phyloP scores from a whole-genome alignment of 1,140 invertebrate genomes.

The Physella acuta region DNA sequence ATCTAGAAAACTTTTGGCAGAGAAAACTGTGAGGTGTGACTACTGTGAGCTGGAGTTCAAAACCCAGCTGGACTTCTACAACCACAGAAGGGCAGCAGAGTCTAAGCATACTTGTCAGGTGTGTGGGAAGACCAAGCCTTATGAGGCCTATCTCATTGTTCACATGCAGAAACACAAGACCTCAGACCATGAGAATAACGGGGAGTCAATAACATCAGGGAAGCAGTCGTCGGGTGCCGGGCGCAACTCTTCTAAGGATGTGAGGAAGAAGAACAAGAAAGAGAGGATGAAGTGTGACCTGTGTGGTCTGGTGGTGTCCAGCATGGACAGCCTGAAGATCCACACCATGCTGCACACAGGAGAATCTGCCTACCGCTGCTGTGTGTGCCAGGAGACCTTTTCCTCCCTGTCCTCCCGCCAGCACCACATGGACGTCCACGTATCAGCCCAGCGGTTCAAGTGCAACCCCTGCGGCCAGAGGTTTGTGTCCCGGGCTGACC shows the following conservation, averaged over 20 bases:
- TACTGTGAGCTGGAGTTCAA: constrained; percentile 6
- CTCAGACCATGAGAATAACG: neutral
- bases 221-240: neutral
- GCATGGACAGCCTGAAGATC: constrained; percentile 22
- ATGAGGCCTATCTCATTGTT: constrained; percentile 20
- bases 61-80: constrained; percentile 7
- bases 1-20: neutral
- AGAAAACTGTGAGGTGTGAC: constrained; percentile 13
- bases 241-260: neutral
- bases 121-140: constrained; percentile 23
- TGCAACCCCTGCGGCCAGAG: constrained; percentile 13
- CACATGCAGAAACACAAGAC: constrained; percentile 21
- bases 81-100: constrained; percentile 16
- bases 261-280: constrained; percentile 4
- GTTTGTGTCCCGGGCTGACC: constrained; percentile 16
- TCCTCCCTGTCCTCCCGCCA: constrained; percentile 14
- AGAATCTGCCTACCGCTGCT: constrained; percentile 20
- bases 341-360: constrained; percentile 26
- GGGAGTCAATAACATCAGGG: neutral
- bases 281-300: constrained; percentile 23
- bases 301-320: constrained; percentile 20
- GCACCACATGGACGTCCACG: constrained; percentile 21
- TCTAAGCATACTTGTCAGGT: constrained; percentile 3
- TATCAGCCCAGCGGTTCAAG: constrained; percentile 10
- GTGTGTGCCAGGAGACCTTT: constrained; percentile 19